Base-by-base conservation (phyloP, 2,113 vertebrate genomes). In the Condylura cristata region DNA sequence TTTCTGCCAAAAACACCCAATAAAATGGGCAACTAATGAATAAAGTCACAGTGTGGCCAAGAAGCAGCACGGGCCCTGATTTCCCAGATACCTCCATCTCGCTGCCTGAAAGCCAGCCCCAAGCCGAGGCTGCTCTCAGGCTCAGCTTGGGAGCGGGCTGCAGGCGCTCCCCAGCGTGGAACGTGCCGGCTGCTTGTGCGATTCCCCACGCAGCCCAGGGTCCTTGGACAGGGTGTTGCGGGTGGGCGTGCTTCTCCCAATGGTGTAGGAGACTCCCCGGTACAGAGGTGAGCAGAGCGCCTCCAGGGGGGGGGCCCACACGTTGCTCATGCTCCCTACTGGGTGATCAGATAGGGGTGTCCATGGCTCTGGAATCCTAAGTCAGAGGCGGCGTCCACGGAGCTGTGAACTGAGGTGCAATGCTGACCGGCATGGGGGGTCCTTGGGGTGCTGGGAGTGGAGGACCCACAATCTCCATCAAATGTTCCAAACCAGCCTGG, bases 21-120 rank as follows among this genome's bases (percentile, higher is more conserved):
- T 79, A 93, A 96, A 92, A 93, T 37, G 65, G 56, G 28, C 74
- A n/a, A 34, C 95, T 96, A 95, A 92, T 92, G 92, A 89, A 71
- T 78, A 83, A 95, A 85, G 84, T 58, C 7, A 0, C 85, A 65
- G 13, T 4, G 0, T 61, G 95, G 94, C 94, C 94, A 91, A 53
- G 87, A 89, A 95, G 66, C 3, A 5, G 66, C n/a, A 34, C 61
- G 41, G 75, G 82, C 53, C 82, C 92, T 41, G 75, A 89, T 86
- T 82, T 81, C 76, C 37, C 89, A 95, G 82, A 58, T 53, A 58
- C 82, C 32, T 78, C 48, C 9, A 89, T 87, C 65, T 11, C 51
- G 71, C 17, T 34, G 53, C 84, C 80, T 83, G 60, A 24, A 63
- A 76, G 18, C 32, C 65, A 53, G 76, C 56, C 88, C 58, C 44